Evolutionary conservation across 1,140 invertebrate genomes (phyloP).

Genomic region (Lepidostoma basale): DNA sequence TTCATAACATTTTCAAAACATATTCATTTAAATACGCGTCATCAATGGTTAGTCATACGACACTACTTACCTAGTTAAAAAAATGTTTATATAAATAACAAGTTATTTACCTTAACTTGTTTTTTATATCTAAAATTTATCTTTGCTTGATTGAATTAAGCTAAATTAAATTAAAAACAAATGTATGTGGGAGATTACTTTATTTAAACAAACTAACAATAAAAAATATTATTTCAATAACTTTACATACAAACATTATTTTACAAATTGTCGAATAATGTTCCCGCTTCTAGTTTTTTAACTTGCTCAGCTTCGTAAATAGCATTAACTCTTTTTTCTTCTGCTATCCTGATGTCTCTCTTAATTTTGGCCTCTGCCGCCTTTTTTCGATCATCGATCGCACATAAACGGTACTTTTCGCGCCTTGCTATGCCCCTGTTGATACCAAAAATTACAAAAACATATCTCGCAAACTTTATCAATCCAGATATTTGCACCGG

Average conservation of each 20-base stretch:
- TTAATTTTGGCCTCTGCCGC: slow-evolving; percentile 51
- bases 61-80: too few relatives aligned
- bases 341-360: slow-evolving; percentile 50
- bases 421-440: slow-evolving; percentile 51
- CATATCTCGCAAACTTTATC: slow-evolving; percentile 52
- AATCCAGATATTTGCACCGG: slow-evolving; percentile 52
- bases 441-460: slow-evolving; percentile 52
- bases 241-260: background rate
- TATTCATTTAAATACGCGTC: too few relatives aligned
- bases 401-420: slow-evolving; percentile 47
- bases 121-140: too few relatives aligned
- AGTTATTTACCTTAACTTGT: too few relatives aligned
- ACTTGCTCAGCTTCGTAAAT: slow-evolving; percentile 50
- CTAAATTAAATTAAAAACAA: too few relatives aligned
- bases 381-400: slow-evolving; percentile 48
- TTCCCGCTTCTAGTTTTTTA: slow-evolving; percentile 46
- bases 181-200: too few relatives aligned
- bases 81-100: too few relatives aligned
- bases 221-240: too few relatives aligned
- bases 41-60: too few relatives aligned
- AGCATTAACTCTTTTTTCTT: slow-evolving; percentile 50
- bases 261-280: background rate
- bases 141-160: too few relatives aligned
- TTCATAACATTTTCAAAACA: too few relatives aligned
- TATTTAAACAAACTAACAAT: too few relatives aligned